Conservation (phyloP, 2,888 invertebrate species). For the Microctonus aethiopoides region DNA sequence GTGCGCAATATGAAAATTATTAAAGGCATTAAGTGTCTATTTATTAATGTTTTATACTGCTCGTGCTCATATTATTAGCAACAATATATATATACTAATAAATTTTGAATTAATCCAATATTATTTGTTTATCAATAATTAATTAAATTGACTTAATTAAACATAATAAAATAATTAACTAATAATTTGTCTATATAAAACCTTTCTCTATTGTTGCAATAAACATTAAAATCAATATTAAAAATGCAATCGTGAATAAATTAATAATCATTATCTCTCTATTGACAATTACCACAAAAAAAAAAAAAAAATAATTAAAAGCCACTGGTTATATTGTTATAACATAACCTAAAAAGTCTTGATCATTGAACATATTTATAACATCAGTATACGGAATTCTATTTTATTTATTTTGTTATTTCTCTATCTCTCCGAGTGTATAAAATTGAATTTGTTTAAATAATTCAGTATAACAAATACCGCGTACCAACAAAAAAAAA, state of each 20-base stretch:
- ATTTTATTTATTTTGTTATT: background rate
- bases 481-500: constrained; percentile 22
- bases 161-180: background rate
- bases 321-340: background rate
- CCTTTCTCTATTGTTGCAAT: background rate
- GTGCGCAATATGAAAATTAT: constrained; percentile 1
- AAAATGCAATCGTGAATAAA: constrained; percentile 23
- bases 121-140: background rate
- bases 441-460: background rate
- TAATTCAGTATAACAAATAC: constrained; percentile 21
- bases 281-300: background rate
- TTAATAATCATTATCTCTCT: constrained; percentile 20
- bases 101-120: background rate
- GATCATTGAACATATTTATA: background rate
- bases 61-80: background rate
- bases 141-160: background rate
- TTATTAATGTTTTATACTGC: background rate
- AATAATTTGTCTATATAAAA: background rate
- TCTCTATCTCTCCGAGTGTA: background rate
- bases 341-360: constrained; percentile 1
- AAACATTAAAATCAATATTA: constrained; percentile 14
- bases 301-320: background rate
- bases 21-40: background rate
- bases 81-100: background rate
- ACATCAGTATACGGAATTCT: constrained; percentile 10